Percentiles rank a stretch among this genome's conserved stretches.
Evolutionary conservation across 2,113 vertebrate species (phyloP).

Genomic region (Equus przewalskii): DNA sequence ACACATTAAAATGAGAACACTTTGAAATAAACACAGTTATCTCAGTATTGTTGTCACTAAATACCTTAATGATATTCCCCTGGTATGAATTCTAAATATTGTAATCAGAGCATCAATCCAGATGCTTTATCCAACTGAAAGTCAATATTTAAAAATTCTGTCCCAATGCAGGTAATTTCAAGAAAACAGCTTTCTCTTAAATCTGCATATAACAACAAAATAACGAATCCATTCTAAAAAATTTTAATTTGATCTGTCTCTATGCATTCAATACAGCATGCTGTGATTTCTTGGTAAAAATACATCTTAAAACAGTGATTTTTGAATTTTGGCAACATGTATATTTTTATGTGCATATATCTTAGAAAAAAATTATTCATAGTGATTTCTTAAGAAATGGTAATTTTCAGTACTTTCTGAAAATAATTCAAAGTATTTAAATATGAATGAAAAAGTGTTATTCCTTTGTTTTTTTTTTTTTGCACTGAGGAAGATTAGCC

Average conservation of each 20-base stretch:
- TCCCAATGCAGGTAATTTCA: neutral
- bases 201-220: neutral
- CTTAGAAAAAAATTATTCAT: conserved; percentile 22
- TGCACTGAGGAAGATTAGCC: no score
- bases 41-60: neutral
- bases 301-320: neutral
- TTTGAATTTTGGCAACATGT: neutral
- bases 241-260: neutral
- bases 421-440: conserved; percentile 54
- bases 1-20: neutral
- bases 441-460: neutral
- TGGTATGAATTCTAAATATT: conserved; percentile 36
- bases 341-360: neutral
- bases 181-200: neutral
- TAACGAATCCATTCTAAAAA: neutral
- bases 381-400: neutral
- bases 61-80: neutral
- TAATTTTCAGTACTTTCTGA: neutral
- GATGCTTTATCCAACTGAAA: neutral
- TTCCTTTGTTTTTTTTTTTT: neutral
- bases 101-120: neutral
- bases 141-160: conserved; percentile 33
- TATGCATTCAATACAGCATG: neutral
- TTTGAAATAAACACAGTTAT: neutral
- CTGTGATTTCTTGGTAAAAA: neutral